These are phyloP conservation scores for Sebastes itinus DNA, from an alignment of 2,797 vertebrate species.

Conservation along the genomic window DNA sequence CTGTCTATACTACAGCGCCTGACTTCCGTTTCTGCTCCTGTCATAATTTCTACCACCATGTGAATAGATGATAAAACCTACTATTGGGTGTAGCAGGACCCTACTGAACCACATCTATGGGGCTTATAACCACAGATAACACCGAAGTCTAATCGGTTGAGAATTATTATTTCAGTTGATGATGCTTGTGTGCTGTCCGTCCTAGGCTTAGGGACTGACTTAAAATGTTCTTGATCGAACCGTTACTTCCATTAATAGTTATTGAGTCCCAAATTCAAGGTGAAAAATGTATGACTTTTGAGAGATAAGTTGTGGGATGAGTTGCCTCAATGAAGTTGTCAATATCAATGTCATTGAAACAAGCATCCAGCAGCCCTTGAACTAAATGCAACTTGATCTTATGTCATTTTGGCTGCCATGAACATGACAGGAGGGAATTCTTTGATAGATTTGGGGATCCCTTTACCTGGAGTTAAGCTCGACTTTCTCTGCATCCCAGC, in stretches of 20 bases:
- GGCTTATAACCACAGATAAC: too few relatives aligned
- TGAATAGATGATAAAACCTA: too few relatives aligned
- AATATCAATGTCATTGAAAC: not conserved
- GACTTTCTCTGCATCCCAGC: conserved; percentile 85
- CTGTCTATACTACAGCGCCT: too few relatives aligned
- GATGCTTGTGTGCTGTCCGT: not conserved
- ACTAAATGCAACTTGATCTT: not conserved
- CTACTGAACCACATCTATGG: too few relatives aligned
- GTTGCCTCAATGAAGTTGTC: not conserved
- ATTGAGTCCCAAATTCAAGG: not conserved
- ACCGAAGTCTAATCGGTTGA: too few relatives aligned
- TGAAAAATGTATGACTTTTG: not conserved
- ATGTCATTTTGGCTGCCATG: not conserved
- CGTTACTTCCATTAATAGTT: not conserved
- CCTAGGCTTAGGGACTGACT: not conserved
- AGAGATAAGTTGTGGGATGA: not conserved
- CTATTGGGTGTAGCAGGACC: too few relatives aligned
- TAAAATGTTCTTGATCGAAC: not conserved
- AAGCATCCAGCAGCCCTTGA: not conserved
- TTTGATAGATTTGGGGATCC: not conserved
- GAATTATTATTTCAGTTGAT: not conserved
- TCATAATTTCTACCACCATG: too few relatives aligned
- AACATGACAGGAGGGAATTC: not conserved
- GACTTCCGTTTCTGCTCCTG: too few relatives aligned
- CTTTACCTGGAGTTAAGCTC: conserved; percentile 85